Conservation (phyloP, 2,888 invertebrate genomes). For the Phalera bucephala region DNA sequence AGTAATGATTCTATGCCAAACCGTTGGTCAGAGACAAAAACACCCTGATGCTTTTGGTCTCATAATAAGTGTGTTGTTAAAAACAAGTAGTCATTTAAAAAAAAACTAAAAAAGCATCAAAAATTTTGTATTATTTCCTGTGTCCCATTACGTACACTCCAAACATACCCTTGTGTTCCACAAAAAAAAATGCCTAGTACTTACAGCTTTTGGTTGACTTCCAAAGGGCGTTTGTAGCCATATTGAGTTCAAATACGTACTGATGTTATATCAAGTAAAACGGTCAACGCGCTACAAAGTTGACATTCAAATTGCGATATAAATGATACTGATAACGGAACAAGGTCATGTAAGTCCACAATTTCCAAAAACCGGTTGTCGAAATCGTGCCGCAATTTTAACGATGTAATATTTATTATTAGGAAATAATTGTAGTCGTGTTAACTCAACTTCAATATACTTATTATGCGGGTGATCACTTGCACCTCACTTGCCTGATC, state of each 20-base stretch:
- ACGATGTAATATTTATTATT: neutral
- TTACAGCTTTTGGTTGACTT: constrained; percentile 62
- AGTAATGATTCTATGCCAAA: no score
- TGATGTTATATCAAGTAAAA: constrained; percentile 28
- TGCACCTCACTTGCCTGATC: no score
- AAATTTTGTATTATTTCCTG: no score
- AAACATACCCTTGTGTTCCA: no score
- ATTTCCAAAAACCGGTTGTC: constrained; percentile 21
- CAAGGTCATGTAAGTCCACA: constrained; percentile 46
- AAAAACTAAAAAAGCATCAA: no score
- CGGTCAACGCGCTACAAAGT: constrained; percentile 33
- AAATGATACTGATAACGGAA: constrained; percentile 49
- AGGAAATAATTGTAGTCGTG: neutral
- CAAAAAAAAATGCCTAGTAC: no score
- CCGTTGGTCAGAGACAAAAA: no score
- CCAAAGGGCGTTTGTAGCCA: constrained; percentile 56
- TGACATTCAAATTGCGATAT: constrained; percentile 51
- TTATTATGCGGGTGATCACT: neutral
- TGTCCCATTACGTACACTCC: no score
- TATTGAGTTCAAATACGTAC: constrained; percentile 33
- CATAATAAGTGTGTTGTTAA: no score
- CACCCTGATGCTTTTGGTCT: no score
- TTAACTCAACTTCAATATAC: neutral
- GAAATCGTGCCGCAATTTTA: constrained; percentile 25
- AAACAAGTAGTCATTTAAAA: no score